phyloP scores from a whole-genome alignment of 37 sponge, comb jelly and placozoan genomes.

The Hexactinellida sp. region DNA sequence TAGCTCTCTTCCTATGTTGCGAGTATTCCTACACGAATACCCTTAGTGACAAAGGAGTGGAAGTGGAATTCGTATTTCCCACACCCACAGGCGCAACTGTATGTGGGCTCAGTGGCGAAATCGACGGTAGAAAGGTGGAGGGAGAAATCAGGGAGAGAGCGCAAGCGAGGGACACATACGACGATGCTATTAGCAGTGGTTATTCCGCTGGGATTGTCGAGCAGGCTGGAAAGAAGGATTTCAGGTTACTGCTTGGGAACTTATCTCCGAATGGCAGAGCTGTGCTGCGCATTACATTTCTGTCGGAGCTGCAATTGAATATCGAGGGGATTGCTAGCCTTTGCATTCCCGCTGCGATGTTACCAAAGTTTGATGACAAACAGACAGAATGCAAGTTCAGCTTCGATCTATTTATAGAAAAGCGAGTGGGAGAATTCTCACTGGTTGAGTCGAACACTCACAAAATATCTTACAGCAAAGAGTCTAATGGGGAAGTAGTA shows the following conservation, averaged over 20 bases:
- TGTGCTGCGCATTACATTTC: neutral
- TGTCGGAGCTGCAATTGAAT: neutral
- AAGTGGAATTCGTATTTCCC: neutral
- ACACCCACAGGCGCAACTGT: neutral
- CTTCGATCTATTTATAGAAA: neutral
- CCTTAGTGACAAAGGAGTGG: neutral
- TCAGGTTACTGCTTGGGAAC: neutral
- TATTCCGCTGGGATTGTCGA: neutral
- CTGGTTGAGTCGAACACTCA: neutral
- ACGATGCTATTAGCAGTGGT: constrained; percentile 5
- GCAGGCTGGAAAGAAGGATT: neutral
- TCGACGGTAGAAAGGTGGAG: neutral
- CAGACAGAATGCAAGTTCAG: neutral
- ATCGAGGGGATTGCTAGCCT: neutral
- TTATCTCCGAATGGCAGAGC: neutral
- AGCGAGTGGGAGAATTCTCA: neutral
- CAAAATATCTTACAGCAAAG: constrained; percentile 4
- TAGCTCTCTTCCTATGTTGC: neutral
- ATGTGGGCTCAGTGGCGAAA: neutral
- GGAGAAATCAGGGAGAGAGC: neutral
- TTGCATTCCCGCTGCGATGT: neutral
- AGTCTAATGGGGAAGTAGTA: neutral
- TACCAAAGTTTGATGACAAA: neutral
- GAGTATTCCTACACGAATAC: constrained; percentile 15
- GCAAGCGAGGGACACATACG: neutral